Conservation (phyloP, 2,113 vertebrate species). For the Mesembrinibis cayennensis region DNA sequence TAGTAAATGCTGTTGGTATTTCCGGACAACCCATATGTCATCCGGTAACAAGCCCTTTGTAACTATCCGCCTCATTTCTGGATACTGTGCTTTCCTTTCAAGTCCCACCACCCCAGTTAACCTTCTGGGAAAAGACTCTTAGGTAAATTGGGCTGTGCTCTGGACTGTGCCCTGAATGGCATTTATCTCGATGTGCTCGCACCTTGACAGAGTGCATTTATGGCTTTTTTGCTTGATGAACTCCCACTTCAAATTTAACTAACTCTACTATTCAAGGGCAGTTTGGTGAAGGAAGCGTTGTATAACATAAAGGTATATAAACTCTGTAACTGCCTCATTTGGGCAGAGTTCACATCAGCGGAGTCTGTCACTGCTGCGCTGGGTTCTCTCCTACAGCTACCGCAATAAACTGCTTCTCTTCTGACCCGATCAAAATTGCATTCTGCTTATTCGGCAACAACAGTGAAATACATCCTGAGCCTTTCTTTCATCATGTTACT, state of each 20-base stretch:
- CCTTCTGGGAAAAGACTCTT: background rate
- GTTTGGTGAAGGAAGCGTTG: background rate
- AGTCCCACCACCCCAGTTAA: background rate
- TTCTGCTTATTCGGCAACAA: background rate
- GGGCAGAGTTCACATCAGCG: background rate
- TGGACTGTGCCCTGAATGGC: background rate
- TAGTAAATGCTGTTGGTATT: background rate
- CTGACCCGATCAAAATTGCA: background rate
- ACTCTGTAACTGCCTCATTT: background rate
- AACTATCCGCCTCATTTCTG: background rate
- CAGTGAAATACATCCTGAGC: background rate
- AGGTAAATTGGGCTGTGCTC: background rate
- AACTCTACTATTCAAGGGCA: background rate
- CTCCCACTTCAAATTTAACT: background rate
- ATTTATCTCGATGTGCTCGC: background rate
- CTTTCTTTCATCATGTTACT: background rate
- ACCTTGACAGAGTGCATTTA: background rate
- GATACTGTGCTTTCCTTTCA: background rate
- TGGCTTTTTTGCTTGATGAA: background rate
- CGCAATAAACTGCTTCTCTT: background rate
- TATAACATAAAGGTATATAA: background rate
- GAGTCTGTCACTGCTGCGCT: background rate
- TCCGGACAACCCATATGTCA: background rate
- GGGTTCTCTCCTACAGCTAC: background rate
- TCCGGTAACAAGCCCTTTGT: background rate